These are phyloP conservation scores for Euwallacea similis DNA, from an alignment of 1,140 invertebrate genomes.

Conservation along the genomic window DNA sequence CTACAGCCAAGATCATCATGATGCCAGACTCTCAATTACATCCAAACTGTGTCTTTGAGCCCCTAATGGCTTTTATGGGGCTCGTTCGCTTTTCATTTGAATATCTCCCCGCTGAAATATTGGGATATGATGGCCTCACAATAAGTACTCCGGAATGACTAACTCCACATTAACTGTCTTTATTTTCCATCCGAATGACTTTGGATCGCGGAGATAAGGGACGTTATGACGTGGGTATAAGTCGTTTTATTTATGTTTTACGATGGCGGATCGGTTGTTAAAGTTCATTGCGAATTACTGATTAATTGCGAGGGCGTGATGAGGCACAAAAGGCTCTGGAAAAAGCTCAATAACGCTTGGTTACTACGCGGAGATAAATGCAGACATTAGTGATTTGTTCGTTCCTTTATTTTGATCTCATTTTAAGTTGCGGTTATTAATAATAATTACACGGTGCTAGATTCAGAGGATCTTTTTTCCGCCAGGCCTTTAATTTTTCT, in stretches of 20 bases:
- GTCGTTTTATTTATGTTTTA: conserved; percentile 4
- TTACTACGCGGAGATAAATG: too few relatives aligned
- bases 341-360: too few relatives aligned
- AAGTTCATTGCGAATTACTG: too few relatives aligned
- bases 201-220: background rate
- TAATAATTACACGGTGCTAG: too few relatives aligned
- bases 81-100: conserved; percentile 27
- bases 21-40: conserved; percentile 30
- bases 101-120: conserved; percentile 22
- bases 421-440: too few relatives aligned
- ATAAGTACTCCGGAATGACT: background rate
- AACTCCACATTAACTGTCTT: background rate
- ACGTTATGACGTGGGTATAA: background rate
- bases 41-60: conserved; percentile 33
- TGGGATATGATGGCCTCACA: background rate
- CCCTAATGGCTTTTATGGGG: conserved; percentile 28
- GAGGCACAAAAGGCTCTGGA: too few relatives aligned
- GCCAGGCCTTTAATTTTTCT: too few relatives aligned
- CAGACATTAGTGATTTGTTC: too few relatives aligned
- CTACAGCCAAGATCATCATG: conserved; percentile 27
- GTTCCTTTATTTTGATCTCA: too few relatives aligned
- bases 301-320: too few relatives aligned
- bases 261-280: background rate
- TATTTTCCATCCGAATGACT: conserved; percentile 3
- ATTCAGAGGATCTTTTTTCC: too few relatives aligned